Evolutionary conservation across 1,140 invertebrate species (phyloP).

Genomic region (Cyphomyrmex costatus): DNA sequence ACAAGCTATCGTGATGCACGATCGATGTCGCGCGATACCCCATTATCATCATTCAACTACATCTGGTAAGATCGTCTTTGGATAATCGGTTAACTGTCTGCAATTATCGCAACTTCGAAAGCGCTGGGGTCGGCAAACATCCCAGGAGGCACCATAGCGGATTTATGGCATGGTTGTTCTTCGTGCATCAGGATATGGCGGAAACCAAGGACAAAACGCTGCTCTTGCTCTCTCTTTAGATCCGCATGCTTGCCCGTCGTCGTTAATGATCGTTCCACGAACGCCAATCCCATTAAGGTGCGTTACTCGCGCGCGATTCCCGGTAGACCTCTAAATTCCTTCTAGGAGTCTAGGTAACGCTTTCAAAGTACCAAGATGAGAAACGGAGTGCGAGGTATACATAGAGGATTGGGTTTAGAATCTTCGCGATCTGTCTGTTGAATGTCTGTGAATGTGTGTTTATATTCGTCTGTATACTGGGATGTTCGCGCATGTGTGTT

Average conservation of each 20-base stretch:
- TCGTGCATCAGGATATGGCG: slow-evolving; percentile 47
- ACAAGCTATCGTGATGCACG: slow-evolving; percentile 40
- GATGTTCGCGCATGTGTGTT: slow-evolving; percentile 30
- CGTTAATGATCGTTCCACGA: slow-evolving; percentile 79
- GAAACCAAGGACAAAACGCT: slow-evolving; percentile 63
- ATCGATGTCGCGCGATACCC: slow-evolving; percentile 60
- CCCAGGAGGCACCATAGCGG: slow-evolving; percentile 54
- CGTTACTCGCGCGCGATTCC: slow-evolving; percentile 76
- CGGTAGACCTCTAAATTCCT: slow-evolving; percentile 79
- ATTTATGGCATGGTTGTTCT: slow-evolving; percentile 67
- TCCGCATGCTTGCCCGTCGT: slow-evolving; percentile 53
- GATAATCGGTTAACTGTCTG: slow-evolving; percentile 70
- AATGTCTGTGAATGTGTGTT: not conserved
- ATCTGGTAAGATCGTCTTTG: slow-evolving; percentile 61
- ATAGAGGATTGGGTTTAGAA: slow-evolving; percentile 1
- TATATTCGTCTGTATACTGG: slow-evolving; percentile 11
- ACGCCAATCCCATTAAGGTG: slow-evolving; percentile 80
- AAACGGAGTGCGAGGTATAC: slow-evolving; percentile 47
- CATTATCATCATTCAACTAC: slow-evolving; percentile 57
- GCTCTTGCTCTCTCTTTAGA: slow-evolving; percentile 7
- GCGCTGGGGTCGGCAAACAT: slow-evolving; percentile 39
- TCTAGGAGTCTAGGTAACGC: slow-evolving; percentile 59
- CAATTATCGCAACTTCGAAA: slow-evolving; percentile 65
- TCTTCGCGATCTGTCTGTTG: not conserved
- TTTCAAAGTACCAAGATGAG: slow-evolving; percentile 65